phyloP scores from a whole-genome alignment of 2,797 vertebrate species.

The Sebastes umbrosus region DNA sequence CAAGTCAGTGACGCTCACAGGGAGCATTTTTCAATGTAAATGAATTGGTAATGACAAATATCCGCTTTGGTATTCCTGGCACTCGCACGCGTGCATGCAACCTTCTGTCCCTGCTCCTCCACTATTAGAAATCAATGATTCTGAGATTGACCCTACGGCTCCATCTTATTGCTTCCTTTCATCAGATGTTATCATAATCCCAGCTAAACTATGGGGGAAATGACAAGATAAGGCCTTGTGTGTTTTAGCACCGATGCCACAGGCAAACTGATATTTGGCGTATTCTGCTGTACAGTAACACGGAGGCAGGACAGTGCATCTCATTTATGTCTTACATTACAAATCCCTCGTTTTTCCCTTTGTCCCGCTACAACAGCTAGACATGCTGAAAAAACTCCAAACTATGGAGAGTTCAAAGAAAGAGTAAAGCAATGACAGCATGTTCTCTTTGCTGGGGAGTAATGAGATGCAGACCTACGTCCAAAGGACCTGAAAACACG shows the following conservation, averaged over 20 bases:
- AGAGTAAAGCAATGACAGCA: slow-evolving; percentile 7
- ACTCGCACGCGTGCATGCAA: background rate
- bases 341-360: slow-evolving; percentile 13
- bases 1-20: background rate
- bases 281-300: slow-evolving; percentile 12
- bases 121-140: background rate
- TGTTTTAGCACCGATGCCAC: slow-evolving; percentile 50
- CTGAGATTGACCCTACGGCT: background rate
- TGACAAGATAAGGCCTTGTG: slow-evolving; percentile 17
- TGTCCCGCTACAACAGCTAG: background rate
- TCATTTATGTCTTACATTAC: background rate
- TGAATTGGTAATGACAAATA: background rate
- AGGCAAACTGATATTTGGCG: slow-evolving; percentile 37
- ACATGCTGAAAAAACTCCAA: background rate
- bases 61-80: slow-evolving; percentile 25
- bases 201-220: background rate
- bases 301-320: background rate
- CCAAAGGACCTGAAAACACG: slow-evolving; percentile 43
- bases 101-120: slow-evolving; percentile 2
- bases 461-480: slow-evolving; percentile 49
- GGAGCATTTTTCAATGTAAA: background rate
- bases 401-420: background rate
- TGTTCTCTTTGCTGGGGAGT: slow-evolving; percentile 5
- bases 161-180: slow-evolving; percentile 36
- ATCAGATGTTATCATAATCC: background rate